Percentiles rank a stretch among this genome's conserved stretches.
Conservation (phyloP, 2,888 invertebrate species). For the Andrena flavipes region DNA sequence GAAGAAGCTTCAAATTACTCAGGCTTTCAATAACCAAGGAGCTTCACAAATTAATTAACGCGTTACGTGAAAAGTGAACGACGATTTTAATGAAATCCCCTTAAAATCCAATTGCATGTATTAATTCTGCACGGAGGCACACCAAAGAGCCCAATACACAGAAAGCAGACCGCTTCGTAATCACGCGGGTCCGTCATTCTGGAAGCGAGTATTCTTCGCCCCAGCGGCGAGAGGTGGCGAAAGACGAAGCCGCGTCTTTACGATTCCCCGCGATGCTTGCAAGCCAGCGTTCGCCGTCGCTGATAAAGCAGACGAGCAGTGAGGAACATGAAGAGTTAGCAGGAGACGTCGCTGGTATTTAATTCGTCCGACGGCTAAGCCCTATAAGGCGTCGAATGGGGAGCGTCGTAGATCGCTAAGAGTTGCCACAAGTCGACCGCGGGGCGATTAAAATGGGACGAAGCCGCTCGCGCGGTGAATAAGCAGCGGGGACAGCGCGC, state of each 20-base stretch:
- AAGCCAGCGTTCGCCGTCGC: neutral
- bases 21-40: too few species aligned
- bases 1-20: too few species aligned
- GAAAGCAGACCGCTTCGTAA: neutral
- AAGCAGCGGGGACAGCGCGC: neutral
- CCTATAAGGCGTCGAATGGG: conserved; percentile 6
- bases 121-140: too few species aligned
- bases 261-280: neutral
- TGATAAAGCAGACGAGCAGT: conserved; percentile 9
- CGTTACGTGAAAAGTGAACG: too few species aligned
- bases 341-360: neutral
- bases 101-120: too few species aligned
- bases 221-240: neutral
- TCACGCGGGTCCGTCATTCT: neutral
- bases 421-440: conserved; percentile 12
- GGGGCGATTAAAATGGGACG: conserved; percentile 33
- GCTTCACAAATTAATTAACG: too few species aligned
- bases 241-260: neutral
- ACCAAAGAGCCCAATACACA: too few species aligned
- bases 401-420: conserved; percentile 34
- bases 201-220: neutral
- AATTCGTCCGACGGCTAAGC: conserved; percentile 14
- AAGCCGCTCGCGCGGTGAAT: neutral
- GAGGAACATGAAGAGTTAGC: neutral
- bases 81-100: too few species aligned